Conservation (phyloP, 1,140 invertebrate genomes). For the Pantala flavescens region DNA sequence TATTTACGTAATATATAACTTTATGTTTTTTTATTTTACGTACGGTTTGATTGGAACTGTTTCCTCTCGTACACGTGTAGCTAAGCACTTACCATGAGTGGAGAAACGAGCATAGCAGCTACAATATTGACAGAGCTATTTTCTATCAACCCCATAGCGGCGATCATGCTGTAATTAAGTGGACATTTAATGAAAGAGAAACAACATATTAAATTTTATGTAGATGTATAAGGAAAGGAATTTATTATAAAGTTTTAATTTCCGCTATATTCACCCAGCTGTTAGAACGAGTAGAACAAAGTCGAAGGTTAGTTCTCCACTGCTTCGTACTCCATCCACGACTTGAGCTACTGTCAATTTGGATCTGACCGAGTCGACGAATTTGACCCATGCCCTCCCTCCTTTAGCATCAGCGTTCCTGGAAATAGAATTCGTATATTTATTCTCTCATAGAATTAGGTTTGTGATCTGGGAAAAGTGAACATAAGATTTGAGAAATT, state of each 20-base stretch:
- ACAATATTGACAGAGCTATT: slow-evolving; percentile 72
- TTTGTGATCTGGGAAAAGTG: too few relatives aligned
- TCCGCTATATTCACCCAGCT: slow-evolving; percentile 52
- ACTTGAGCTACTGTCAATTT: slow-evolving; percentile 77
- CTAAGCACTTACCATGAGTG: slow-evolving; percentile 52
- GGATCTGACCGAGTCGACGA: slow-evolving; percentile 61
- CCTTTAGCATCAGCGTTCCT: slow-evolving; percentile 24
- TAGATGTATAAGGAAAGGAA: too few relatives aligned
- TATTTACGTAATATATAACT: too few relatives aligned
- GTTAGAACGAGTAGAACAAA: slow-evolving; percentile 66
- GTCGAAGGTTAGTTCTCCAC: slow-evolving; percentile 72
- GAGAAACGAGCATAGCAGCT: slow-evolving; percentile 78
- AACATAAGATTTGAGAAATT: too few relatives aligned
- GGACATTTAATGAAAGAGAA: too few relatives aligned
- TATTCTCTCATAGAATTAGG: too few relatives aligned
- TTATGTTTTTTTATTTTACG: too few relatives aligned
- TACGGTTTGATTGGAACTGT: too few relatives aligned
- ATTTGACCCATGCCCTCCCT: slow-evolving; percentile 51
- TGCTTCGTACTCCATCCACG: slow-evolving; percentile 62
- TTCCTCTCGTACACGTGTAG: too few relatives aligned
- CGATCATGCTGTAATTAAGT: slow-evolving; percentile 35
- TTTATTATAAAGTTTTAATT: too few relatives aligned
- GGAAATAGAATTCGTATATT: too few relatives aligned
- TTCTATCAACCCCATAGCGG: slow-evolving; percentile 64
- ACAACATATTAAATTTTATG: too few relatives aligned